Percentiles rank a stretch among this genome's conserved stretches.
phyloP scores from a whole-genome alignment of 2,797 vertebrate species.

The Chelon auratus region DNA sequence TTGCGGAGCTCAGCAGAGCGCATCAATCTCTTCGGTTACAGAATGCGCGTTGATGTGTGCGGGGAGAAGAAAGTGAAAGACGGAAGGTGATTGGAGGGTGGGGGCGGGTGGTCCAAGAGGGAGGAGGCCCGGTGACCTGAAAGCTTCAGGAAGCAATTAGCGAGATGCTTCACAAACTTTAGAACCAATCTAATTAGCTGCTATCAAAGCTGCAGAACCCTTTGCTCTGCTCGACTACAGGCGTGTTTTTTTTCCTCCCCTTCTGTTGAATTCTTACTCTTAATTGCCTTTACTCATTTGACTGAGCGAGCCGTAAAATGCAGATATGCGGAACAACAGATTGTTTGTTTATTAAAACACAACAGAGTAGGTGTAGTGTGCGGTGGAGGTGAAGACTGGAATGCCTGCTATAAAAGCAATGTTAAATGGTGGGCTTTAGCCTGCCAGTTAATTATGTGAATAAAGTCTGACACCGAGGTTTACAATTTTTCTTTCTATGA shows the following conservation, averaged over 20 bases:
- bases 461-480: slow-evolving; percentile 49
- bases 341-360: slow-evolving; percentile 83
- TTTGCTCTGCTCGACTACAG: slow-evolving; percentile 72
- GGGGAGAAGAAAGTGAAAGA: slow-evolving; percentile 16
- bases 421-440: slow-evolving; percentile 59
- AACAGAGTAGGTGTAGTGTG: slow-evolving; percentile 63
- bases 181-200: slow-evolving; percentile 83
- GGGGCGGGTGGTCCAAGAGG: slow-evolving; percentile 58
- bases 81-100: slow-evolving; percentile 56
- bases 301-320: slow-evolving; percentile 78
- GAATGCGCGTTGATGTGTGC: slow-evolving; percentile 19
- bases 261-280: slow-evolving; percentile 74
- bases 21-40: slow-evolving; percentile 49
- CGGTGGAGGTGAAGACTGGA: slow-evolving; percentile 65
- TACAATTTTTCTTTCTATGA: slow-evolving; percentile 16
- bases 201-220: slow-evolving; percentile 80
- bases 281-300: slow-evolving; percentile 84
- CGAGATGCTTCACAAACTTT: slow-evolving; percentile 77
- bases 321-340: slow-evolving; percentile 81
- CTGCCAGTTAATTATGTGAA: slow-evolving; percentile 77
- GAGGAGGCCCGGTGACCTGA: slow-evolving; percentile 77
- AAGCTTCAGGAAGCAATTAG: slow-evolving; percentile 83
- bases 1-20: slow-evolving; percentile 56
- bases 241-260: slow-evolving; percentile 57
- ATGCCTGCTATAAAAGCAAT: slow-evolving; percentile 55